A percentile compares a stretch with the other conserved stretches of the same genome.
These are phyloP conservation scores for Cyrtonyx montezumae DNA, from an alignment of 2,113 vertebrate species.

Conservation along the genomic window DNA sequence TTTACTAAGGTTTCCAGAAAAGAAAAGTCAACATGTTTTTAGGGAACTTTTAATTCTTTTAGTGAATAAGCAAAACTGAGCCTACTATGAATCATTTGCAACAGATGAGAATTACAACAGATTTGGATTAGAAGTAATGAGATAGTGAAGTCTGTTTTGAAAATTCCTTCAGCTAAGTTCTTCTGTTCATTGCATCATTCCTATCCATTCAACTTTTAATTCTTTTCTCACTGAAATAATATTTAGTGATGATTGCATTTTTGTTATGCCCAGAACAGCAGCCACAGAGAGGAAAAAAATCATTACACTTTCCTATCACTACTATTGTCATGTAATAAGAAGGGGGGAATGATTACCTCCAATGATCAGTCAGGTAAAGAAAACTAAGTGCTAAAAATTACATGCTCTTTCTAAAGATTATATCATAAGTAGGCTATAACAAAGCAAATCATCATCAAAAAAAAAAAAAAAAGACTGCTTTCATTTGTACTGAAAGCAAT, in stretches of 20 bases:
- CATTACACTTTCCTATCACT: background rate
- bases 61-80: background rate
- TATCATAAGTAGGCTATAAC: background rate
- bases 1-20: conserved; percentile 22
- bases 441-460: background rate
- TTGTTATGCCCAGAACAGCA: background rate
- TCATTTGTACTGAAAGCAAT: background rate
- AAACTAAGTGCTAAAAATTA: background rate
- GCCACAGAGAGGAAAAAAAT: background rate
- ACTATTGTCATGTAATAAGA: background rate
- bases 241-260: background rate
- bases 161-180: background rate
- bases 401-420: background rate
- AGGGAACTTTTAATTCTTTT: background rate
- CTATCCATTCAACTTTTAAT: background rate
- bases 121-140: conserved; percentile 37
- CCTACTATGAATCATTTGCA: background rate
- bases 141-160: background rate
- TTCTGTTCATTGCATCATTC: background rate
- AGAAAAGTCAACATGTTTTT: background rate
- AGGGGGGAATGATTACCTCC: background rate
- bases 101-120: background rate
- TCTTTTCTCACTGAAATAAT: background rate
- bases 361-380: background rate
- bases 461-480: background rate